Evolutionary conservation across 1,140 invertebrate species (phyloP), one percentile per base, ranked within the genome.

Genomic region (Arctopsyche grandis): DNA sequence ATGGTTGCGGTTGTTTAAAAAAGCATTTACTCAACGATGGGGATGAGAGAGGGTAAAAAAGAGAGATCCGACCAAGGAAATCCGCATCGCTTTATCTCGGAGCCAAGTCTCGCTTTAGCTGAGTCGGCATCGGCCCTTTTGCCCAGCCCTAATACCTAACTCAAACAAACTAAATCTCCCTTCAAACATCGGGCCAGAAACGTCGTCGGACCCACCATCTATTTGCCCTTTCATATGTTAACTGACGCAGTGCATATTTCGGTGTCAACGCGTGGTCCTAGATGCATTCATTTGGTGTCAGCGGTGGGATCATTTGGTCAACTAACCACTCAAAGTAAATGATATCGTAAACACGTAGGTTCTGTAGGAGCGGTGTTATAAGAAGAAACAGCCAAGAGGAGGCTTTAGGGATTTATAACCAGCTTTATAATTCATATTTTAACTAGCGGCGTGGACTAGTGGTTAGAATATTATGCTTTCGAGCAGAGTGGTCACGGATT

Each of bases 1-100:
- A 52, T n/a, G 12, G 12, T 52, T 21, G 56, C n/a, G 56, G 56
- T 60, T 21, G 56, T 60, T 60, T 60, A 60, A 60, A 60, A 60
- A 60, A 60, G 56, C 56, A 60, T 60, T 60, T 60, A 60, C 19
- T 60, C 56, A 16, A 19, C 14, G 56, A 16, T 21, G n/a, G 9
- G 14, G 52, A 56, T n/a, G n/a, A 38, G 7, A 38, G 29, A 7
- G 29, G 29, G 29, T n/a, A n/a, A n/a, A n/a, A n/a, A n/a, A n/a
- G 29, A 4, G 29, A 38, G 29, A 38, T 4, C 29, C 3, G 3
- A 12, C 48, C 3, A 10, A 26, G 63, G n/a, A 66, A 66, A 66
- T 66, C 63, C 63, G 21, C 63, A 24, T 7, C 63, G 24, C 24
- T 66, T 66, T 66, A 66, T 29, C 24, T 26, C 22, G 58, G 58